These are phyloP conservation scores for Beaufortia kweichowensis DNA, from an alignment of 2,113 vertebrate genomes.

Conservation along the genomic window DNA sequence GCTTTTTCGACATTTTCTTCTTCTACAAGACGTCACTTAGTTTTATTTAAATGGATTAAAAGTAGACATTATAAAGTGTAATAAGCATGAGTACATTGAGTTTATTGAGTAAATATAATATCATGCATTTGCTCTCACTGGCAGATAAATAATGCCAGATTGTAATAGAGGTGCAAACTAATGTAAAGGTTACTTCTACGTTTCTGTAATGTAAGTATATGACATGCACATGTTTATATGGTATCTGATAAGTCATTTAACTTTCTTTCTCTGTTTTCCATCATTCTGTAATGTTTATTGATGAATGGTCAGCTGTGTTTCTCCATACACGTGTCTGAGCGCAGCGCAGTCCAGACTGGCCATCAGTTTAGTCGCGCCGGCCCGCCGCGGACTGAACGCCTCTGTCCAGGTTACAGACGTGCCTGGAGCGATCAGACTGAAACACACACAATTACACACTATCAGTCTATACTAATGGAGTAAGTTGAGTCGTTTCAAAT, in stretches of 20 bases:
- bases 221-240: neutral
- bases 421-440: slow-evolving; percentile 77
- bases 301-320: slow-evolving; percentile 66
- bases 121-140: neutral
- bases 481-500: no score
- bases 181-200: no score
- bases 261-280: neutral
- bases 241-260: neutral
- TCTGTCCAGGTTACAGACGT: slow-evolving; percentile 82
- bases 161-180: no score
- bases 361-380: slow-evolving; percentile 80
- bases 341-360: slow-evolving; percentile 83
- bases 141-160: neutral
- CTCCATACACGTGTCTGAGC: slow-evolving; percentile 86
- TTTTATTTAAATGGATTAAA: no score
- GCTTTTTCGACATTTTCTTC: no score
- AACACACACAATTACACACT: slow-evolving; percentile 32
- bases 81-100: no score
- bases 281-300: slow-evolving; percentile 43
- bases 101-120: neutral
- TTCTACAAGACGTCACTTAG: no score
- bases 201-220: no score
- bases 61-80: no score
- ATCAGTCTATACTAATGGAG: no score
- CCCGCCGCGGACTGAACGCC: slow-evolving; percentile 69